Evolutionary conservation across 2,888 invertebrate genomes (phyloP).

Genomic region (Arenicola marina): DNA sequence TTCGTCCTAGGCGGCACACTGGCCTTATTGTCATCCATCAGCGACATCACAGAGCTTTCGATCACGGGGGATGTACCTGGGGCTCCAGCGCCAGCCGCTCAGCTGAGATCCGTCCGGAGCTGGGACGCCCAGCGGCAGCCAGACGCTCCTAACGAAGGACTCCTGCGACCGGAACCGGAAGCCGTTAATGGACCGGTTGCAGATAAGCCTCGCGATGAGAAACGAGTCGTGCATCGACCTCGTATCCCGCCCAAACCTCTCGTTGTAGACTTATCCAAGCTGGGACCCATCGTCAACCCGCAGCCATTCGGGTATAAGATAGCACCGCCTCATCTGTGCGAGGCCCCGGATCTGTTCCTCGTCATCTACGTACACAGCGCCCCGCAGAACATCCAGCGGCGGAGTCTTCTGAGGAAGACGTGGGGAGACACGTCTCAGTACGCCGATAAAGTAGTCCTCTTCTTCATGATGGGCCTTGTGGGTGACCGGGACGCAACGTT

Average conservation of each 20-base stretch:
- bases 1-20: too few relatives aligned
- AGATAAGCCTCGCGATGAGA: too few relatives aligned
- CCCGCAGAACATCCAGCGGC: background rate
- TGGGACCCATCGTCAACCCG: background rate
- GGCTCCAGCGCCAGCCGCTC: too few relatives aligned
- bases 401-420: background rate
- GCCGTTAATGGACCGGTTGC: too few relatives aligned
- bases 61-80: too few relatives aligned
- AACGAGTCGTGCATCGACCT: too few relatives aligned
- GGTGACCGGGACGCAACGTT: background rate
- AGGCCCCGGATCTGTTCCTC: background rate
- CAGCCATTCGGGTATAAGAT: background rate
- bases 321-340: background rate
- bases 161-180: too few relatives aligned
- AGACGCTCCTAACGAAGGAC: too few relatives aligned
- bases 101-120: too few relatives aligned
- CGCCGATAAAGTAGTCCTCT: background rate
- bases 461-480: background rate
- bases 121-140: too few relatives aligned
- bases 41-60: too few relatives aligned
- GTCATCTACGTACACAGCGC: background rate
- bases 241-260: background rate
- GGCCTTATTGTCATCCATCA: too few relatives aligned
- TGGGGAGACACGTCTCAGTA: background rate
- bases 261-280: background rate